phyloP scores from a whole-genome alignment of 2,113 vertebrate genomes.

The Cololabis saira region DNA sequence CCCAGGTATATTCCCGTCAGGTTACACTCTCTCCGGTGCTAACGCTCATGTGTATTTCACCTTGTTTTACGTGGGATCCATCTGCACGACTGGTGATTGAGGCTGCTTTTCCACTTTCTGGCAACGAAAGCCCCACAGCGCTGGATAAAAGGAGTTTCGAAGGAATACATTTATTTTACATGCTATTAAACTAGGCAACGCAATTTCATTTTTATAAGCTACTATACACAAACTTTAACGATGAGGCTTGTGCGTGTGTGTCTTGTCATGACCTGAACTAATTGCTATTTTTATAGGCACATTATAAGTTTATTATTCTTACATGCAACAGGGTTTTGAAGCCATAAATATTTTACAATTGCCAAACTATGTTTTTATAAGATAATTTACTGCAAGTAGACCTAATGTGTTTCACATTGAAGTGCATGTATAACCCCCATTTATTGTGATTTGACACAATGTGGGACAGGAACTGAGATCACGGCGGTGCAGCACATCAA shows the following conservation, averaged over 20 bases:
- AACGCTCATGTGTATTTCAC: not conserved
- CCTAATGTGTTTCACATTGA: not conserved
- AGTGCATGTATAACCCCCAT: not conserved
- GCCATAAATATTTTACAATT: slow-evolving; percentile 7
- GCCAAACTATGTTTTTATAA: not conserved
- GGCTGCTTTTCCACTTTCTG: not conserved
- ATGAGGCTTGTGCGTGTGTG: not conserved
- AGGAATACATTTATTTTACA: too few relatives aligned
- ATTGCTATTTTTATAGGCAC: not conserved
- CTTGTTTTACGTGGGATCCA: not conserved
- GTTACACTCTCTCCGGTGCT: not conserved
- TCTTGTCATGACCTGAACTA: slow-evolving; percentile 1
- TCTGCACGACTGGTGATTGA: not conserved
- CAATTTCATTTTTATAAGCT: not conserved
- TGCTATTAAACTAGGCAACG: not conserved
- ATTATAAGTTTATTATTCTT: not conserved
- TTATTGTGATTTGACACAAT: not conserved
- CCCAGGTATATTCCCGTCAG: not conserved
- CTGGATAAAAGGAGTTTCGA: not conserved
- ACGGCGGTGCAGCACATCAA: too few relatives aligned
- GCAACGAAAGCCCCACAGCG: not conserved
- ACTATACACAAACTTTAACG: not conserved
- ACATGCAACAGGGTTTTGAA: not conserved
- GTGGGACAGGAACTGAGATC: not conserved
- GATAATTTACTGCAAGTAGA: not conserved